Conservation (phyloP, 2,113 vertebrate species). For the Lampris incognitus region DNA sequence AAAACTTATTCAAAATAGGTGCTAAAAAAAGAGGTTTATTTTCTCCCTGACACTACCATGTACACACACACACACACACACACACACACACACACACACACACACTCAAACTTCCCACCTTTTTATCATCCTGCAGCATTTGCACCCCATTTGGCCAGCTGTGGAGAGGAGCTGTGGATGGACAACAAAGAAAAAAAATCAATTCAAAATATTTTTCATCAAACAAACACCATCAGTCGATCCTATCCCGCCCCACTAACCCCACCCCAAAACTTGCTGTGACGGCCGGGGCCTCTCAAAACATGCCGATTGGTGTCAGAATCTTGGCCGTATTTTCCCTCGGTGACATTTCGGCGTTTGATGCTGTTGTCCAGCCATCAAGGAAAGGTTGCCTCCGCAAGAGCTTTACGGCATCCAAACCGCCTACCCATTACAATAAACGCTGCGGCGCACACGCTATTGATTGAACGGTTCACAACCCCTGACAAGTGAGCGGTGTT, state of each 20-base stretch:
- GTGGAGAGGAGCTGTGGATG: conserved; percentile 69
- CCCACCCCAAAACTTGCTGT: background rate
- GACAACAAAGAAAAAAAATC: conserved; percentile 22
- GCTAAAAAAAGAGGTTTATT: too few species aligned
- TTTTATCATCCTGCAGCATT: conserved; percentile 96
- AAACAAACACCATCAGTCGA: background rate
- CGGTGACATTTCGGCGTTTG: background rate
- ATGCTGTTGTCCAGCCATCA: background rate
- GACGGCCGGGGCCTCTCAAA: background rate
- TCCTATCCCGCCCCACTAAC: background rate
- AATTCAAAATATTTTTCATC: conserved; percentile 43
- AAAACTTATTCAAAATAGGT: too few species aligned
- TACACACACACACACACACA: background rate
- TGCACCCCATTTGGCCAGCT: conserved; percentile 96
- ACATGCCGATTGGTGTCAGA: background rate
- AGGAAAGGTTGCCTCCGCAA: conserved; percentile 29
- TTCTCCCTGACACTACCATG: background rate
- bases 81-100: background rate
- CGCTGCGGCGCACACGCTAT: conserved; percentile 24
- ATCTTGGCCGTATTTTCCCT: background rate
- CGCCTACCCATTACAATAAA: background rate
- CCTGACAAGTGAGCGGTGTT: conserved; percentile 53
- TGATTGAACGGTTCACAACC: conserved; percentile 38
- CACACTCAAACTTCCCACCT: conserved; percentile 82
- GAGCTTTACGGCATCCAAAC: background rate